Evolutionary conservation across 2,888 invertebrate species (phyloP), one percentile per base, ranked within the genome.

Genomic region (Tinea trinotella): DNA sequence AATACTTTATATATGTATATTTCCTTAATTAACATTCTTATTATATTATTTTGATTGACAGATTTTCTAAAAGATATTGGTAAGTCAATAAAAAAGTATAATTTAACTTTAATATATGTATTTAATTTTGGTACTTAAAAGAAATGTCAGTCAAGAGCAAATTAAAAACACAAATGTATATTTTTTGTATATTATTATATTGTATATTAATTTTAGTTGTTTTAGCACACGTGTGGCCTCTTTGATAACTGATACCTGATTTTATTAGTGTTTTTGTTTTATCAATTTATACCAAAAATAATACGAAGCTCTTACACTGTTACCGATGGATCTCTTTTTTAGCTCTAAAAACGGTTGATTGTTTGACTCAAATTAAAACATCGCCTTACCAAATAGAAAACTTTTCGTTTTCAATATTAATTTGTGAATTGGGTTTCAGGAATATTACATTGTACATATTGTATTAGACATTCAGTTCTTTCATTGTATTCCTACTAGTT

Each of bases 291-390:
- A 83, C 82, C 84, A 82, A 84, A 84, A 82, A 73, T 78, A 74
- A 59, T 68, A 79, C 71, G 77, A 80, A 73, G 81, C 80, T 82
- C 76, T 76, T 78, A 74, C 67, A 71, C 79, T 70, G 84, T 84
- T 85, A 85, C 83, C 84, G 84, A 83, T 81, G 82, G 84, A 85
- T 85, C 84, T 85, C 84, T 78, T 71, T 72, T n/a, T 54, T 71
- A 77, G 75, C 71, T 68, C 72, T 74, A 68, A 66, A 40, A 20
- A 70, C 73, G 71, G 70, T 73, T 70, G 34, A 52, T 22, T 52
- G 30, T 52, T 7, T 40, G 7, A 52, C 15, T 9, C 35, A 34
- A 35, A 64, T n/a, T 60, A 64, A 64, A 67, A 67, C 70, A 67
- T 71, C 65, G 70, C 72, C 71, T 74, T 71, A 82, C 81, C 83